These are phyloP conservation scores for Alsophila aescularia DNA, from an alignment of 2,888 invertebrate genomes.

Conservation along the genomic window DNA sequence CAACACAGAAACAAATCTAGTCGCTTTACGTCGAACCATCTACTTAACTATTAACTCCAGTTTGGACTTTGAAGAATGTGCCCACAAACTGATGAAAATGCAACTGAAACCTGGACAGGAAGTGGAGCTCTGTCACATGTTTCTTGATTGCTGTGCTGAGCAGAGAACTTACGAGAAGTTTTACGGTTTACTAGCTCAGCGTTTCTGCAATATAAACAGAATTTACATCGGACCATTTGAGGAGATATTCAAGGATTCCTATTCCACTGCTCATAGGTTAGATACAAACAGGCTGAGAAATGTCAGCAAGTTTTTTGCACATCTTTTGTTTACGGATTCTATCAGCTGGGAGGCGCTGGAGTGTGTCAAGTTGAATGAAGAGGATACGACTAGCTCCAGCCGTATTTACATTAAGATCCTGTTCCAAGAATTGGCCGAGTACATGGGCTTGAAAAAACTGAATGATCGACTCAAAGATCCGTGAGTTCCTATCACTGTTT, in stretches of 20 bases:
- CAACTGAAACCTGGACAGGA: slow-evolving; percentile 98
- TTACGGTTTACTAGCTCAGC: slow-evolving; percentile 96
- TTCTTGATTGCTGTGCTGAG: slow-evolving; percentile 99
- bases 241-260: slow-evolving; percentile 97
- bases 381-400: slow-evolving; percentile 98
- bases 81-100: slow-evolving; percentile 99
- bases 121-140: slow-evolving; percentile 99
- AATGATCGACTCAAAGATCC: slow-evolving; percentile 95
- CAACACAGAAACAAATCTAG: slow-evolving; percentile 97
- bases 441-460: slow-evolving; percentile 96
- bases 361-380: slow-evolving; percentile 96
- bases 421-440: slow-evolving; percentile 98
- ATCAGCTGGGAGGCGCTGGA: slow-evolving; percentile 97
- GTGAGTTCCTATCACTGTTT: slow-evolving; percentile 81
- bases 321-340: slow-evolving; percentile 97
- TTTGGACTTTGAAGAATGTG: slow-evolving; percentile 99
- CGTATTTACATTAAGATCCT: slow-evolving; percentile 99
- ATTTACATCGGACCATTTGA: slow-evolving; percentile 97
- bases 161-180: slow-evolving; percentile 99
- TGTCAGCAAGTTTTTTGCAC: slow-evolving; percentile 98
- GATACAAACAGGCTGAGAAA: slow-evolving; percentile 98
- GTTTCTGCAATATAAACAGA: slow-evolving; percentile 96
- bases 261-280: slow-evolving; percentile 96
- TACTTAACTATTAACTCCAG: slow-evolving; percentile 99
- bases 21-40: slow-evolving; percentile 96